Evolutionary conservation across 1,140 invertebrate species (phyloP), one percentile per base, ranked within the genome.

Genomic region (Armadillidium nasatum): DNA sequence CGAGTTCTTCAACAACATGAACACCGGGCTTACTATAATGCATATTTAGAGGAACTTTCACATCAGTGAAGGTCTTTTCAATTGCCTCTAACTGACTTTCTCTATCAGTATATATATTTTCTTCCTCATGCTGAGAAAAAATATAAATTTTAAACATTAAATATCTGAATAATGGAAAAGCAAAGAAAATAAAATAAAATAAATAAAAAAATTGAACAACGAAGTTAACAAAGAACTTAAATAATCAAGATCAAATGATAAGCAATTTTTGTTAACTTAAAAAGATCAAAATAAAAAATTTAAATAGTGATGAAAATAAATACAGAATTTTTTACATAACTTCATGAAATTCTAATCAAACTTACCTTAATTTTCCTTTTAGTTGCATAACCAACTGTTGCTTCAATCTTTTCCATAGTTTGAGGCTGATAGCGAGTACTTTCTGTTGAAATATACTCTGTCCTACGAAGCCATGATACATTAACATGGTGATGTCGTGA

Each of bases 361-460:
- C 73, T 71, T 21, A 79, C 78, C 44, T 72, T 76, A 44, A 13
- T 71, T 60, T 75, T 77, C 71, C 76, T 77, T 10, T 74, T 69
- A n/a, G 73, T 74, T 23, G 76, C 76, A 72, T 74, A 80, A 43
- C 97, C 97, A 82, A 99, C 96, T 89, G 96, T 97, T 43, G 95
- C 94, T 88, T 98, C 96, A 83, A 96, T 94, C 88, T 97, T 97
- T 82, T 98, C 95, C 87, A 95, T 94, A 82, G 91, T 94, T 85
- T 94, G 94, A 45, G 94, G 94, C 83, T 96, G 95, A 85, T 97
- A 99, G 81, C 97, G 88, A 44, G 96, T 98, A 83, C 96, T 96
- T 87, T 99, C 97, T 43, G 97, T 96, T 6, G 97, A 98, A 84
- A 99, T 99, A 84, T 99, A 99, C 85, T 99, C 97, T 0, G 97